Base-by-base conservation (phyloP, 2,113 vertebrate species). In the Limnothrissa miodon region DNA sequence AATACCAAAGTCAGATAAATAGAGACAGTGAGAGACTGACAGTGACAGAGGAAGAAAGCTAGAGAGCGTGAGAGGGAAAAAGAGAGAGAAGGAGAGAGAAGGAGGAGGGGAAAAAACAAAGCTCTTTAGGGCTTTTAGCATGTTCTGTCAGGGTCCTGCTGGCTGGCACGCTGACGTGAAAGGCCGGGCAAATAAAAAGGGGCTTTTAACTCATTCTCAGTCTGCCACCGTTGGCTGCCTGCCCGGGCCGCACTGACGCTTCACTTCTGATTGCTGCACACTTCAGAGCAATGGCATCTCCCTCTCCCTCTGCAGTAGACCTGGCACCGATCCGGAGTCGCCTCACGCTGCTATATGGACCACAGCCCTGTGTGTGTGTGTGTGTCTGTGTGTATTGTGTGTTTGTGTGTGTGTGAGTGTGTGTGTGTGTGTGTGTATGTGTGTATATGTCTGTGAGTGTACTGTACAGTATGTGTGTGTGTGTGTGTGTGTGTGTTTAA, bases 151-250 rank as follows among this genome's bases (percentile, higher is more conserved):
- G 15, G 62, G 62, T 29, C 62, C 62, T 42, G 42, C 42, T 42
- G 42, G 42, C 42, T 70, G 62, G 62, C 62, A 70, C 29, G 17
- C 13, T 70, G 66, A 74, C 13, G 66, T 19, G 66, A 74, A 33
- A 74, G 66, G 66, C 66, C 9, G 15, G 13, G 66, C 66, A 74
- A 74, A 74, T 33, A 74, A 74, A 56, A 79, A 59, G 36, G 23
- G 39, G 21, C 51, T 82, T 85, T 82, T 82, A 80, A 78, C 84
- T 80, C 74, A 45, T 45, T 78, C 48, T 39, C 81, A 78, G 78
- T 59, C 66, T 25, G 36, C 21, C 39, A 62, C 79, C 33, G 85
- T 78, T 81, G 48, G 82, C n/a, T 39, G 36, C 45, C 39, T 81
- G 83, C 59, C 46, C 44, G 7, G 33, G 42, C 42, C 42, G 42